Base-by-base conservation (phyloP, 2,888 invertebrate species). In the Nephrotoma flavescens region DNA sequence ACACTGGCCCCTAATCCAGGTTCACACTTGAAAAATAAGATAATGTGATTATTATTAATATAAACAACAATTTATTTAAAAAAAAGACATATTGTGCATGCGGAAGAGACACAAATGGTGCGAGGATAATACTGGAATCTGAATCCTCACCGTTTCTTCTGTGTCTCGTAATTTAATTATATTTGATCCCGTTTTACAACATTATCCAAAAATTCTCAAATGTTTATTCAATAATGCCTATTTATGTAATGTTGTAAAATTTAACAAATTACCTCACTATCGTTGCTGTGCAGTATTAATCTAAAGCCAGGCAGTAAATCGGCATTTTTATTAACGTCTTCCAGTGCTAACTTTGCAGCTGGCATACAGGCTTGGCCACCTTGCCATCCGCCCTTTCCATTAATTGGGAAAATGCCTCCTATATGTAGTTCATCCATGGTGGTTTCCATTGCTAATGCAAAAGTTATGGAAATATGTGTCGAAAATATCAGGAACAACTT, bases 281-380 rank as follows among this genome's bases (percentile, higher is more conserved):
- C 98, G 92, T 98, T 98, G 93, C 97, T 97, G 92, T 97, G 97
- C 89, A 99, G 94, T 90, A 95, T 95, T 89, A 99, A 94, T 89
- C 95, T 95, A 92, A 98, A 99, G 87, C 98, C 98, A 86, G 97
- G 97, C 90, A 99, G 93, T 89, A 99, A 94, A 92, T 98, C 96
- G 88, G 94, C 94, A 89, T 96, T 94, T 86, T 94, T 95, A 93
- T 99, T 99, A 89, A 99, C 98, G 92, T 99, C 99, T 89, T 97
- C 96, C 90, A 99, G 94, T 47, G 99, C 99, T 92, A 99, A 94
- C 91, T 96, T 95, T 87, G 99, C 99, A 84, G 99, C 99, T 52
- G 99, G 99, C 94, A 97, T 96, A 92, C 99, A 99, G 9, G 99
- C 99, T 94, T 97, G 97, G 4, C 99, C 99, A 47, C 99, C 99